A percentile compares a stretch with the other conserved stretches of the same genome.
phyloP scores from a whole-genome alignment of 2,888 invertebrate species.

The Drosophila stalkeri region DNA sequence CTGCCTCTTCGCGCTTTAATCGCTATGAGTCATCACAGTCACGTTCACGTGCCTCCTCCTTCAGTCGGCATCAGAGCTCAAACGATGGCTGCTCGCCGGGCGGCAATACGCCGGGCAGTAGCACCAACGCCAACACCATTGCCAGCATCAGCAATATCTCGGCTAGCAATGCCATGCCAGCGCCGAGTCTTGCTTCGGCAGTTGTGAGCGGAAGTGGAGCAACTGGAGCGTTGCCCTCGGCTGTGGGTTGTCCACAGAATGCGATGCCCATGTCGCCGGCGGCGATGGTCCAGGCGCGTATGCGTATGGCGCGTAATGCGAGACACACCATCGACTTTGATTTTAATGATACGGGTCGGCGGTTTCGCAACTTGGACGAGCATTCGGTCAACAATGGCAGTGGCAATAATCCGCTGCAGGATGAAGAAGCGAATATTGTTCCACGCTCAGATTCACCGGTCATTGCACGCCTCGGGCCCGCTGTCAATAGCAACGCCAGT shows the following conservation, averaged over 20 bases:
- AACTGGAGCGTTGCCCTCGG: conserved; percentile 65
- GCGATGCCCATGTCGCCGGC: conserved; percentile 86
- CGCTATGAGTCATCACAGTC: conserved; percentile 87
- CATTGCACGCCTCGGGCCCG: conserved; percentile 80
- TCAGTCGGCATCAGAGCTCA: conserved; percentile 83
- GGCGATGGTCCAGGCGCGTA: conserved; percentile 84
- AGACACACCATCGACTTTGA: conserved; percentile 83
- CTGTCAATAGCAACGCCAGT: conserved; percentile 73
- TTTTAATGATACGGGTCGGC: conserved; percentile 81
- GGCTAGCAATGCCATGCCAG: conserved; percentile 62
- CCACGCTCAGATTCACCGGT: conserved; percentile 82
- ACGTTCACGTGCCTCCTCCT: conserved; percentile 85
- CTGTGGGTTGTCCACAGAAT: conserved; percentile 68
- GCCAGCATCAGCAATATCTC: conserved; percentile 40
- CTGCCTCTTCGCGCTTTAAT: conserved; percentile 84
- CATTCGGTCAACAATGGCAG: conserved; percentile 83
- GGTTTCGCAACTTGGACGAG: conserved; percentile 90
- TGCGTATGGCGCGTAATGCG: conserved; percentile 84
- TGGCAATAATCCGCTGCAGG: conserved; percentile 87
- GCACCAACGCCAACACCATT: conserved; percentile 2
- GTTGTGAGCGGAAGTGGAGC: conserved; percentile 48
- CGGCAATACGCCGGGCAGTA: conserved; percentile 8
- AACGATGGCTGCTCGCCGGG: conserved; percentile 82
- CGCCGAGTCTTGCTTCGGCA: conserved; percentile 72
- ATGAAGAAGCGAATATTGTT: conserved; percentile 85